Evolutionary conservation across 2,888 invertebrate genomes (phyloP).

Genomic region (Cosmia pyralina): DNA sequence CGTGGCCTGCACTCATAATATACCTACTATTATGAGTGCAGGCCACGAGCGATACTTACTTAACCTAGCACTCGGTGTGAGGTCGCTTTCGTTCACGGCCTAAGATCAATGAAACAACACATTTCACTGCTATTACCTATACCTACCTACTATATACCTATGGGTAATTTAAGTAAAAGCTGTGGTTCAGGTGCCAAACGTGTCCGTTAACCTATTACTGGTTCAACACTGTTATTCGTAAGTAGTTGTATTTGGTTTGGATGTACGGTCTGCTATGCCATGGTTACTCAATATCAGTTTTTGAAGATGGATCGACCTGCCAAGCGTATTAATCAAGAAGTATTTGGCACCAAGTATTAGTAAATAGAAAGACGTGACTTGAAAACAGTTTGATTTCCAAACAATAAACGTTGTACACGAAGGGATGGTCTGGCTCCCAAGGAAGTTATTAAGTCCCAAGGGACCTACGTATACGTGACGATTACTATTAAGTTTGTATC

Average conservation of each 20-base stretch:
- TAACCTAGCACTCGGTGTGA: constrained; percentile 6
- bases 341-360: not conserved
- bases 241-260: constrained; percentile 19
- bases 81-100: constrained; percentile 45
- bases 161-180: constrained; percentile 33
- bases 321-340: not conserved
- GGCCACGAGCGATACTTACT: too few species aligned
- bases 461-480: not conserved
- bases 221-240: not conserved
- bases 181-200: constrained; percentile 4
- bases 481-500: not conserved
- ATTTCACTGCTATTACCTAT: constrained; percentile 40
- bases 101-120: constrained; percentile 33
- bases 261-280: not conserved
- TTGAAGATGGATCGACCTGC: constrained; percentile 1
- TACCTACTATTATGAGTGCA: too few species aligned
- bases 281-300: not conserved
- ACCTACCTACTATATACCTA: too few species aligned
- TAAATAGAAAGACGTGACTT: not conserved
- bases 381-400: not conserved
- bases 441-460: not conserved
- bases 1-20: constrained; percentile 18
- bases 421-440: not conserved
- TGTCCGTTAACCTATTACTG: constrained; percentile 14
- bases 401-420: not conserved